These are phyloP conservation scores for Harpagoxenus sublaevis DNA, from an alignment of 2,888 invertebrate species.

Conservation along the genomic window DNA sequence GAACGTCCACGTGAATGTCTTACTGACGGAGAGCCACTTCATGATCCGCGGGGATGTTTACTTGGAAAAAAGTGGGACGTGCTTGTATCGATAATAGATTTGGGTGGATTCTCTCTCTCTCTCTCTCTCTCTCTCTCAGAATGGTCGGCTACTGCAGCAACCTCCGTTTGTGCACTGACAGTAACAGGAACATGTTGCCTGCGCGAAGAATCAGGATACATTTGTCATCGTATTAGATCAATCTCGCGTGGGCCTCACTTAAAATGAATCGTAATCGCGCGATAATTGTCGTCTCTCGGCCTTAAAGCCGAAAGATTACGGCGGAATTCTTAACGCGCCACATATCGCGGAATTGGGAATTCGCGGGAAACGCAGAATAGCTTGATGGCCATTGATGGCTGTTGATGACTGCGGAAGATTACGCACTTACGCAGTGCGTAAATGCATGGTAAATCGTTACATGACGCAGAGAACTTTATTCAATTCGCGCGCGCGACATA, in stretches of 20 bases:
- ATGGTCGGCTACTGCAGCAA: conserved; percentile 71
- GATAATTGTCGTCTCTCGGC: conserved; percentile 62
- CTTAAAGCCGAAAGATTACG: conserved; percentile 58
- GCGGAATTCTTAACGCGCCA: conserved; percentile 47
- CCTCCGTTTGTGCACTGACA: conserved; percentile 77
- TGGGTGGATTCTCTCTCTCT: neutral
- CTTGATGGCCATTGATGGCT: conserved; percentile 5
- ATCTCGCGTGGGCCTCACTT: conserved; percentile 70
- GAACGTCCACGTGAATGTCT: conserved; percentile 72
- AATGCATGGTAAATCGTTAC: neutral
- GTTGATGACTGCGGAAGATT: neutral
- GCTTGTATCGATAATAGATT: neutral
- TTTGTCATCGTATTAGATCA: conserved; percentile 67
- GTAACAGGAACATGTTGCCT: conserved; percentile 80
- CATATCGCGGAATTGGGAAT: conserved; percentile 33
- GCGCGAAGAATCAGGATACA: conserved; percentile 71
- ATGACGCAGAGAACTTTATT: neutral
- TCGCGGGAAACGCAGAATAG: conserved; percentile 35
- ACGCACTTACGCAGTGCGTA: neutral
- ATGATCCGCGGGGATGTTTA: conserved; percentile 69
- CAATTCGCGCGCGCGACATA: neutral
- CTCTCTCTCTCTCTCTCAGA: conserved; percentile 25
- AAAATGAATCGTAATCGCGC: conserved; percentile 67
- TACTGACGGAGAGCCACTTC: conserved; percentile 61
- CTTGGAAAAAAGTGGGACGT: conserved; percentile 19